Evolutionary conservation across 1,140 invertebrate genomes (phyloP).

Genomic region (Sarcophaga bullata): DNA sequence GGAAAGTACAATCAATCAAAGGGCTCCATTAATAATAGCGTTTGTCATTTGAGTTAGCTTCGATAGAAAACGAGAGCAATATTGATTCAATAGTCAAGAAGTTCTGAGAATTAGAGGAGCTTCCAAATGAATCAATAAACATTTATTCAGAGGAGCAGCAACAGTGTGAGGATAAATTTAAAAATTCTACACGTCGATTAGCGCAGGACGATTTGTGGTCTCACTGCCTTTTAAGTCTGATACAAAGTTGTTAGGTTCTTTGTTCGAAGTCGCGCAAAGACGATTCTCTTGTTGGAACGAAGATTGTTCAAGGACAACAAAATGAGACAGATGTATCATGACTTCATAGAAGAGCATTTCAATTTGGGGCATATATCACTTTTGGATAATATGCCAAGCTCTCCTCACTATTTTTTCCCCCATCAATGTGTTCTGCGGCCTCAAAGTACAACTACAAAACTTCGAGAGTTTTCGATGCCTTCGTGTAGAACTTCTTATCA

Average conservation of each 20-base stretch:
- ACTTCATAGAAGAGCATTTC: conserved; percentile 59
- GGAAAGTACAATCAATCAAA: not conserved
- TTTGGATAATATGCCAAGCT: conserved; percentile 48
- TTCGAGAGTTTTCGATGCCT: conserved; percentile 41
- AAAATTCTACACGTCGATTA: conserved; percentile 28
- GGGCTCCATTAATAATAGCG: not conserved
- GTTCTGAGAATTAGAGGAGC: conserved; percentile 59
- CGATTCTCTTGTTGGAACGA: conserved; percentile 52
- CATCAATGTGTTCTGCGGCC: conserved; percentile 18
- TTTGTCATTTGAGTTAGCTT: not conserved
- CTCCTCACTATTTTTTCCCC: conserved; percentile 51
- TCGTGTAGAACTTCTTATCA: conserved; percentile 41
- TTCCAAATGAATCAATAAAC: conserved; percentile 20
- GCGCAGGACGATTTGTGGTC: conserved; percentile 47
- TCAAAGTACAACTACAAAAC: conserved; percentile 46
- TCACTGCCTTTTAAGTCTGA: conserved; percentile 47
- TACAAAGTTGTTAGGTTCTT: conserved; percentile 53
- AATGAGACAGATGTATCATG: conserved; percentile 43
- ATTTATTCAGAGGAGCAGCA: conserved; percentile 40
- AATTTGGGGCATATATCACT: conserved; percentile 59
- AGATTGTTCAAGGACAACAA: conserved; percentile 52
- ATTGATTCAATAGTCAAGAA: not conserved
- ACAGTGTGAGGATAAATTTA: conserved; percentile 44
- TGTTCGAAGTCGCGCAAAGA: conserved; percentile 50
- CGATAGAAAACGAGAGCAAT: conserved; percentile 15